Conservation (phyloP, 2,888 invertebrate species). For the Dromius quadrimaculatus region DNA sequence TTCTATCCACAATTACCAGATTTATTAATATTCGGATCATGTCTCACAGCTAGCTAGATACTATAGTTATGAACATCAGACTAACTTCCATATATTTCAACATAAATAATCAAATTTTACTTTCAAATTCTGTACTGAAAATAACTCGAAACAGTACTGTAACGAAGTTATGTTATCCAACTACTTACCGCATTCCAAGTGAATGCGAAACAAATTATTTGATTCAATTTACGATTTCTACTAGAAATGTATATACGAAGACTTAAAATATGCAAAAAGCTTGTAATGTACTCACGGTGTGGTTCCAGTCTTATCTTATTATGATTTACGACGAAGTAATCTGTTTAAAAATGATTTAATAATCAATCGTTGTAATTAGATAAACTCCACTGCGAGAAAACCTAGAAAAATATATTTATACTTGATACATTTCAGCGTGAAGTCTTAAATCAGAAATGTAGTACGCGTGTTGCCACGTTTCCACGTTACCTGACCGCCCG, state of each 20-base stretch:
- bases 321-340: slow-evolving; percentile 16
- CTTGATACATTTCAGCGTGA: background rate
- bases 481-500: slow-evolving; percentile 5
- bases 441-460: slow-evolving; percentile 15
- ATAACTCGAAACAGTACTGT: no score
- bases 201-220: background rate
- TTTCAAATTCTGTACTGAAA: no score
- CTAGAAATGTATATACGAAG: background rate
- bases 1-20: no score
- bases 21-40: no score
- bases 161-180: background rate
- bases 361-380: slow-evolving; percentile 14
- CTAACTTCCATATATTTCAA: no score
- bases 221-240: background rate
- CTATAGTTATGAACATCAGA: no score
- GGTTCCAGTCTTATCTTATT: slow-evolving; percentile 19
- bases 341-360: slow-evolving; percentile 20
- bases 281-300: slow-evolving; percentile 9
- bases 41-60: no score
- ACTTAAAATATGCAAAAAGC: slow-evolving; percentile 18
- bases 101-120: no score
- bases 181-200: background rate
- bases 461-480: background rate
- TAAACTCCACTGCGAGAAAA: slow-evolving; percentile 5
- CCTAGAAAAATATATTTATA: slow-evolving; percentile 28